Base-by-base conservation (phyloP, 2,888 invertebrate species). In the Tetramorium bicarinatum region DNA sequence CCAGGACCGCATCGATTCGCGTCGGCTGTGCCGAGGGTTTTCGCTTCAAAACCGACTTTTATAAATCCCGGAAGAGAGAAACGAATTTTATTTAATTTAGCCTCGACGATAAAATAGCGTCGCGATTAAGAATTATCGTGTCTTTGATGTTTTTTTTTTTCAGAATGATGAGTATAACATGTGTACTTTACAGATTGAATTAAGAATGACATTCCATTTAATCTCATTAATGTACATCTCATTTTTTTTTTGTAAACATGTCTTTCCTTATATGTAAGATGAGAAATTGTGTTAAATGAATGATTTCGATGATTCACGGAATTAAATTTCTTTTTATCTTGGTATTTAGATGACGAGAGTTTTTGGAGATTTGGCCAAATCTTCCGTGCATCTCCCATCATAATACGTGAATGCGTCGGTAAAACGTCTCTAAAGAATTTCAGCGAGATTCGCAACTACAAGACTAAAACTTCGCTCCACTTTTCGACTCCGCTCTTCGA, bases 1-100 rank as follows among this genome's bases (percentile, higher is more conserved):
- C 44, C 90, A 90, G 90, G 90, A 89, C 84, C 91, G 89, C 86
- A 85, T 52, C 71, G 34, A 29, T 21, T 67, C 64, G 18, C 41
- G n/a, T 41, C 54, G 29, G 11, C 18, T 11, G 29, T 47, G 47
- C 41, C 34, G 18, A 34, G 9, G 38, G 6, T 6, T 66, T 77
- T 18, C 7, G 56, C 38, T 66, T 54, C 15, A 21, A 7, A 29
- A 29, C 13, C 1, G 56, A 15, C 56, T n/a, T 56, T n/a, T 11
- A 25, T 3, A 38, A 18, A 38, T 8, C 25, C 7, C 7, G 25
- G 25, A 0, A 56, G 21, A 41, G 8, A 18, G 15, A 29, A 38
- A 75, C 9, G 13, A 25, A 44, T 74, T 7, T 52, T 8, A 61
- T 49, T 49, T 54, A 15, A 54, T 44, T 41, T 69, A 15, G 29